phyloP scores from a whole-genome alignment of 2,888 invertebrate genomes.

The Lycocerus yunnanus region DNA sequence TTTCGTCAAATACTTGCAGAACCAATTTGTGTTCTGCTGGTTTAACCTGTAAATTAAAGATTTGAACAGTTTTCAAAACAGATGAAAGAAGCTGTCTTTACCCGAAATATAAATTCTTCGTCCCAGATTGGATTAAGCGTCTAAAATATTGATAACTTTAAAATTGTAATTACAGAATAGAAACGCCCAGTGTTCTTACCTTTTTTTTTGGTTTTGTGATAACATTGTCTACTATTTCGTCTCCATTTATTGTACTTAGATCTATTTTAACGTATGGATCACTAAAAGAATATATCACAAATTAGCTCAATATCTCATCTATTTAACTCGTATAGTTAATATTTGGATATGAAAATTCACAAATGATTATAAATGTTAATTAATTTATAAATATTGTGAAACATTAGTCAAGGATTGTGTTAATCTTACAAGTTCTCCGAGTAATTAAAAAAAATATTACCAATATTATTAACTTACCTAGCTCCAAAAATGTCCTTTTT shows the following conservation, averaged over 20 bases:
- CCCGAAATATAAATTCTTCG: slow-evolving; percentile 95
- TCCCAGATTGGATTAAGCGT: slow-evolving; percentile 97
- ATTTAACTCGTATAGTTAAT: background rate
- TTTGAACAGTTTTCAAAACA: slow-evolving; percentile 9
- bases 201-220: slow-evolving; percentile 97
- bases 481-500: slow-evolving; percentile 99
- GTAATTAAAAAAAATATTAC: background rate
- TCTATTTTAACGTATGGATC: slow-evolving; percentile 97
- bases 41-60: slow-evolving; percentile 69
- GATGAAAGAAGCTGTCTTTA: slow-evolving; percentile 57
- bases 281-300: slow-evolving; percentile 61
- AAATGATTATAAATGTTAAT: background rate
- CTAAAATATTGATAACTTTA: slow-evolving; percentile 59
- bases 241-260: slow-evolving; percentile 81
- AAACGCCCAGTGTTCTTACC: slow-evolving; percentile 58
- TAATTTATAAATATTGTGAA: background rate
- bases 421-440: background rate
- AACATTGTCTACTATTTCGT: slow-evolving; percentile 88
- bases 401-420: background rate
- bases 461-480: slow-evolving; percentile 66
- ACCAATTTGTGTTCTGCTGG: slow-evolving; percentile 90
- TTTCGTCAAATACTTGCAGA: slow-evolving; percentile 98
- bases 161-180: background rate
- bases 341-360: background rate
- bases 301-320: background rate